Percentiles rank a stretch among this genome's conserved stretches.
Conservation (phyloP, 2,888 invertebrate genomes). For the Operophtera brumata region DNA sequence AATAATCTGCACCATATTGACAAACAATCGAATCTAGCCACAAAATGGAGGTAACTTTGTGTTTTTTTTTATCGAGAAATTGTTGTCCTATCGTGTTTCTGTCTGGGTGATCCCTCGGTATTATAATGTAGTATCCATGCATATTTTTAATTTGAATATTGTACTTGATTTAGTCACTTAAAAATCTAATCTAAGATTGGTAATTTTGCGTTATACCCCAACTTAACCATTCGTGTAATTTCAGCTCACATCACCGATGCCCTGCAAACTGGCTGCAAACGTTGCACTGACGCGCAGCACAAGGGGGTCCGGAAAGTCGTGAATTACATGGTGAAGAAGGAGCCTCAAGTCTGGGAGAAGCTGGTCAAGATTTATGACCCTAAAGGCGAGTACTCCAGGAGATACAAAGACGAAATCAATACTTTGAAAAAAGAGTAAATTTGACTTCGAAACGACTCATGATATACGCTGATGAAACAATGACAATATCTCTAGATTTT, state of each 20-base stretch:
- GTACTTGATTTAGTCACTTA: too few species aligned
- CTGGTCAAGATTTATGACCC: conserved; percentile 68
- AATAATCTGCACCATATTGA: too few species aligned
- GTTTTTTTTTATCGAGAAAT: too few species aligned
- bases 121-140: too few species aligned
- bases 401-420: conserved; percentile 60
- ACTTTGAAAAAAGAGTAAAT: conserved; percentile 20
- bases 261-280: conserved; percentile 61
- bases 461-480: background rate
- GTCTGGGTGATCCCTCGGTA: too few species aligned
- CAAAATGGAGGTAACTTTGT: too few species aligned
- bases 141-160: too few species aligned
- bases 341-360: conserved; percentile 56
- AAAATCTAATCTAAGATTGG: too few species aligned
- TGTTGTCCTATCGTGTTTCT: too few species aligned
- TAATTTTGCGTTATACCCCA: too few species aligned
- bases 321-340: conserved; percentile 59
- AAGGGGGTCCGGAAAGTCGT: conserved; percentile 62
- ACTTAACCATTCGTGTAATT: background rate
- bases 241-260: conserved; percentile 71
- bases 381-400: conserved; percentile 53
- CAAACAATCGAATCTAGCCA: too few species aligned
- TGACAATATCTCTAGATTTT: background rate
- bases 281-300: conserved; percentile 61
- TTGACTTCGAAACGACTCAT: background rate